These are phyloP conservation scores for Heteromyza rotundicornis DNA, from an alignment of 2,888 invertebrate genomes.

Conservation along the genomic window DNA sequence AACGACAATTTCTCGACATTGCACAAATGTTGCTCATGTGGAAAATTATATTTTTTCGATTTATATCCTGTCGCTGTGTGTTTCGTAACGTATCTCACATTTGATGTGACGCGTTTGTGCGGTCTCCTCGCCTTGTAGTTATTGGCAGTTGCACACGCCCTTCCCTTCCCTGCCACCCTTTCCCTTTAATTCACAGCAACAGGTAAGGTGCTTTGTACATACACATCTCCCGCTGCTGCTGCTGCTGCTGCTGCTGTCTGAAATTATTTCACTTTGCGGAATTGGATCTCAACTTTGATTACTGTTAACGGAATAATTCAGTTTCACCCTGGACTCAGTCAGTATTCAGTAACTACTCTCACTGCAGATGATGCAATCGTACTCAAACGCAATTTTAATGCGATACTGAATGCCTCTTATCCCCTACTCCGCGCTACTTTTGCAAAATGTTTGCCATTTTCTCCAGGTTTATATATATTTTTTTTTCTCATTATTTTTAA, in stretches of 20 bases:
- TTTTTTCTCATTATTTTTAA: no score
- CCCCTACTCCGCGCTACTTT: no score
- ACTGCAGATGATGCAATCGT: no score
- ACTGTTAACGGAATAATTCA: conserved; percentile 22
- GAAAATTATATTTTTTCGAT: conserved; percentile 32
- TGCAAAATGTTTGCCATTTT: no score
- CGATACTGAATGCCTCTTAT: no score
- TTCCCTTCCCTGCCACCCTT: background rate
- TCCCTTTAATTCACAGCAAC: background rate
- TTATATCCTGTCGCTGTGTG: conserved; percentile 17
- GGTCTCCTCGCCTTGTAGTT: background rate
- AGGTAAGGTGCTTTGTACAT: background rate
- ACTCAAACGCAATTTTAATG: no score
- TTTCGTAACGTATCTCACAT: background rate
- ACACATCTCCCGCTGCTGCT: background rate
- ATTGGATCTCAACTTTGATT: conserved; percentile 22
- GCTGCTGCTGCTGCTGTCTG: background rate
- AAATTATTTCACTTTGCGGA: conserved; percentile 18
- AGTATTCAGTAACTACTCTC: no score
- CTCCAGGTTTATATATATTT: no score
- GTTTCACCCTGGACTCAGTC: background rate
- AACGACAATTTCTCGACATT: no score
- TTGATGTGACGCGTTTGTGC: background rate
- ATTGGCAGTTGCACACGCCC: background rate
- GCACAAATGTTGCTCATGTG: conserved; percentile 8